phyloP scores from a whole-genome alignment of 2,888 invertebrate species.

The Apamea crenata region DNA sequence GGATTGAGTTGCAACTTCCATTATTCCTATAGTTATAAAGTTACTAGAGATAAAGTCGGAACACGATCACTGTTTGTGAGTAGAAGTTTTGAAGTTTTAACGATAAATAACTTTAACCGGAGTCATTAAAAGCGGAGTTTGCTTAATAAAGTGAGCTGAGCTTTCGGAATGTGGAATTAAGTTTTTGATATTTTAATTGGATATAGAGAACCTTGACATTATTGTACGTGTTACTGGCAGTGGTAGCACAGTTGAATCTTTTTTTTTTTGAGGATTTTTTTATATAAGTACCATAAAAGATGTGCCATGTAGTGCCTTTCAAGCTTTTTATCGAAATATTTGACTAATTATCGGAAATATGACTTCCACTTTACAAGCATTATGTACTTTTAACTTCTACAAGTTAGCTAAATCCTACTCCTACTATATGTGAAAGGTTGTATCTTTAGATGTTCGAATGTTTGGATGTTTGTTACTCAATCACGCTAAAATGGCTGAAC shows the following conservation, averaged over 20 bases:
- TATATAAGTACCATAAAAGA: background rate
- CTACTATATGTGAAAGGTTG: too few relatives aligned
- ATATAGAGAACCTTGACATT: background rate
- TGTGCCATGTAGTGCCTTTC: background rate
- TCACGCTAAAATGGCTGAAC: too few relatives aligned
- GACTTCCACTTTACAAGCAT: background rate
- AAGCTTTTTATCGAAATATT: too few relatives aligned
- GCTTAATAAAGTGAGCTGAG: conserved; percentile 46
- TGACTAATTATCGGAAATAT: background rate
- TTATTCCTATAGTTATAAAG: conserved; percentile 48
- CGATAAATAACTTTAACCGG: conserved; percentile 50
- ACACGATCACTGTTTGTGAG: conserved; percentile 50
- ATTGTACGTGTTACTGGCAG: background rate
- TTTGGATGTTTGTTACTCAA: too few relatives aligned
- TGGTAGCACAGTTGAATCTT: background rate
- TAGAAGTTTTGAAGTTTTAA: conserved; percentile 62
- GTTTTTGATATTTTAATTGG: conserved; percentile 5
- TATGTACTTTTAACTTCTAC: background rate
- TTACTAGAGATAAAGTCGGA: conserved; percentile 46
- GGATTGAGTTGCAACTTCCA: conserved; percentile 40
- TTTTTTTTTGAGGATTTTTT: background rate
- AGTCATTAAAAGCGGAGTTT: conserved; percentile 55
- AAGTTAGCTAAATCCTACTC: background rate
- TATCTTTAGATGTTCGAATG: too few relatives aligned
- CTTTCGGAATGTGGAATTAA: conserved; percentile 29